These are phyloP conservation scores for Cyphomyrmex costatus DNA, from an alignment of 1,140 invertebrate genomes.

Conservation along the genomic window DNA sequence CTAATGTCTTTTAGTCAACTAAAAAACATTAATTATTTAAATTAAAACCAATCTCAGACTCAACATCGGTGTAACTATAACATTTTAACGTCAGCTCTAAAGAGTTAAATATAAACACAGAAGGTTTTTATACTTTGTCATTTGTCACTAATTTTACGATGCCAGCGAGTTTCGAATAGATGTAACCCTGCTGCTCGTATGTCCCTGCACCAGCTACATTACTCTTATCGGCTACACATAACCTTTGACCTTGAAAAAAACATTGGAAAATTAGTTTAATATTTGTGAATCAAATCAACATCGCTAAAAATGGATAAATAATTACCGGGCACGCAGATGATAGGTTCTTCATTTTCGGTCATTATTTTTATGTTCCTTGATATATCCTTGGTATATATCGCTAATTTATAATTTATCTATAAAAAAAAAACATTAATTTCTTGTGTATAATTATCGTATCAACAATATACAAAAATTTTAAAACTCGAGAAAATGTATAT, in stretches of 20 bases:
- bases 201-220: constrained; percentile 92
- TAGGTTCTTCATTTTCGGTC: constrained; percentile 68
- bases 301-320: constrained; percentile 5
- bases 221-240: constrained; percentile 90
- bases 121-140: constrained; percentile 88
- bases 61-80: too few species aligned
- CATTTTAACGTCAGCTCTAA: too few species aligned
- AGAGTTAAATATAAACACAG: too few species aligned
- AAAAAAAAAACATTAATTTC: not conserved
- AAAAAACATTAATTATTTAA: too few species aligned
- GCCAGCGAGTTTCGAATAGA: constrained; percentile 94
- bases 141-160: constrained; percentile 89
- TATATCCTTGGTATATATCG: not conserved
- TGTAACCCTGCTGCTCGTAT: constrained; percentile 94
- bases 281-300: not conserved
- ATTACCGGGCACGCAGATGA: constrained; percentile 88
- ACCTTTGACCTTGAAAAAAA: constrained; percentile 89
- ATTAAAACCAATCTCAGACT: too few species aligned
- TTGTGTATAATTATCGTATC: not conserved
- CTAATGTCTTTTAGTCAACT: too few species aligned
- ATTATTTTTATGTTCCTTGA: constrained; percentile 44
- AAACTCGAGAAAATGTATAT: not conserved
- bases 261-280: constrained; percentile 22
- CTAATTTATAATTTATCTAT: not conserved
- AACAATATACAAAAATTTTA: not conserved